Base-by-base conservation (phyloP, 2,113 vertebrate species). In the Neolamprologus hecqui region DNA sequence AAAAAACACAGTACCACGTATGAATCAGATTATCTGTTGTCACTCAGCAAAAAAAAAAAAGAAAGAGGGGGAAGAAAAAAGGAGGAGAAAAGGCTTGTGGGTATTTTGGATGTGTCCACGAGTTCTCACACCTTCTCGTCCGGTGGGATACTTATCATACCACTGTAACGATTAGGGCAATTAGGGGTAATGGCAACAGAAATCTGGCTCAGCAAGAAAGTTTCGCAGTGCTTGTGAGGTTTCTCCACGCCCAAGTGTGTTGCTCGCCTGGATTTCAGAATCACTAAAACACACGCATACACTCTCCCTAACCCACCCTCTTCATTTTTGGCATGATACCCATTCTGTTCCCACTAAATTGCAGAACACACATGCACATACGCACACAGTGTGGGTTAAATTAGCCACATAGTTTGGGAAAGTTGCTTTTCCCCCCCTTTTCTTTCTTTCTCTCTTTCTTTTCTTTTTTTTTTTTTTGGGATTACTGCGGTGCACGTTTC, bases 91-190 rank as follows among this genome's bases (percentile, higher is more conserved):
- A 54, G 86, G 84, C 83, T 90, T 88, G 89, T 94, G 95, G 93
- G 84, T 90, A 90, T 92, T 90, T 93, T 93, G 93, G 87, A 94
- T 83, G 92, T 81, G 92, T 89, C 91, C 92, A 88, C 7, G 37
- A 86, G 90, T 88, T 93, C 89, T 92, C 84, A 93, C 95, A 94
- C 94, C 95, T 95, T 95, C 93, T 92, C 83, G 84, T 94, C 93
- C 92, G 75, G 87, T 83, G 92, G 92, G 93, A 95, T 92, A 94
- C 91, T 95, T 95, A 95, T 95, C 94, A 94, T 95, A 89, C 92
- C 92, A 79, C 84, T 88, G 90, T 90, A 95, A 95, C 70, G 54
- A 94, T 92, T 92, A 90, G 85, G 87, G 92, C 90, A 94, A 95
- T 96, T 95, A 94, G 87, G 88, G 89, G 87, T 94, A 94, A 95